These are phyloP conservation scores for Lampropteryx suffumata DNA, from an alignment of 2,888 invertebrate species.

Conservation along the genomic window DNA sequence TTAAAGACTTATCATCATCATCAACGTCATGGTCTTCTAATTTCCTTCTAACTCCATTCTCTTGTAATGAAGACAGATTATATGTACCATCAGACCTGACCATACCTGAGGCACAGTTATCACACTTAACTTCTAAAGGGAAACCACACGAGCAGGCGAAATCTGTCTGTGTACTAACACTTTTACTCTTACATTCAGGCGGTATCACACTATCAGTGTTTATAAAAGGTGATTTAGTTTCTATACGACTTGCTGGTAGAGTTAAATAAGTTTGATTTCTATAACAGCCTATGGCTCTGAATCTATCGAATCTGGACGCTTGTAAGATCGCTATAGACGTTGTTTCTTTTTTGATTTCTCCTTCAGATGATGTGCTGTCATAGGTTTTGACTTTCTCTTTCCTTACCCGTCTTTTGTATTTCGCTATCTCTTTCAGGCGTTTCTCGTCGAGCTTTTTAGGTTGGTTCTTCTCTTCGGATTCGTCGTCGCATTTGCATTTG, in stretches of 20 bases:
- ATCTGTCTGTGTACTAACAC: slow-evolving; percentile 72
- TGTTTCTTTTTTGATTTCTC: slow-evolving; percentile 62
- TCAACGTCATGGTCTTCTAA: slow-evolving; percentile 42
- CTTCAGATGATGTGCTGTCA: slow-evolving; percentile 74
- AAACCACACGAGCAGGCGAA: slow-evolving; percentile 63
- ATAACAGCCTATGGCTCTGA: slow-evolving; percentile 74
- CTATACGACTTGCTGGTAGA: slow-evolving; percentile 66
- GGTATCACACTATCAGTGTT: slow-evolving; percentile 55
- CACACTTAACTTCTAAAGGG: slow-evolving; percentile 52
- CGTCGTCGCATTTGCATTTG: slow-evolving; percentile 89
- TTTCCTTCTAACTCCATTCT: slow-evolving; percentile 49
- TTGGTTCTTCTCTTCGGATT: slow-evolving; percentile 77
- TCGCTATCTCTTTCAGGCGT: slow-evolving; percentile 73
- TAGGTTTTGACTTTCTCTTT: slow-evolving; percentile 72
- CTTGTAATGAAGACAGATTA: slow-evolving; percentile 52
- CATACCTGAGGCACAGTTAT: slow-evolving; percentile 54
- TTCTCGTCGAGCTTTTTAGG: slow-evolving; percentile 67
- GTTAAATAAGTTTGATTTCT: slow-evolving; percentile 75
- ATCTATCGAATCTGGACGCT: slow-evolving; percentile 74
- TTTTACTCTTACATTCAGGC: slow-evolving; percentile 61
- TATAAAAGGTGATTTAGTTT: slow-evolving; percentile 64
- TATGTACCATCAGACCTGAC: slow-evolving; percentile 71
- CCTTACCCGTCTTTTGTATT: slow-evolving; percentile 69
- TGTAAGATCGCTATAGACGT: slow-evolving; percentile 78
- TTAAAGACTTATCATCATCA: slow-evolving; percentile 58